Base-by-base conservation (phyloP, 2,797 vertebrate genomes). In the Microcaecilia unicolor region DNA sequence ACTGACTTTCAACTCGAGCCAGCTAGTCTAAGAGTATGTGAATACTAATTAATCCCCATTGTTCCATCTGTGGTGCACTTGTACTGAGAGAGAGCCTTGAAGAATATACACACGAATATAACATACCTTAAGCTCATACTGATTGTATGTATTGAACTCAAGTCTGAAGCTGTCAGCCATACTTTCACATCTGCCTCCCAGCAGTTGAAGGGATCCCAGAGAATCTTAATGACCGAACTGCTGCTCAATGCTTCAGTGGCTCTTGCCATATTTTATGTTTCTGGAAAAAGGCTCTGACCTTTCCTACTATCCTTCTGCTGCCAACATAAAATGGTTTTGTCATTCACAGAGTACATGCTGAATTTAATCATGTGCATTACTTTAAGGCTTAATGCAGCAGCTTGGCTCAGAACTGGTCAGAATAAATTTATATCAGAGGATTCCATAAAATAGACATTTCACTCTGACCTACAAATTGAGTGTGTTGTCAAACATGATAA, bases 51-150 rank as follows among this genome's bases (percentile, higher is more conserved):
- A 51, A 56, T 48, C 28, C 51, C 38, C 31, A 48, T 48, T 15
- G 30, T 55, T 1, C 3, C 41, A 20, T 46, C 18, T 25, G 18
- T 12, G 33, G 29, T 37, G 41, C 26, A 52, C 48, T 57, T 56
- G 28, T 28, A 25, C 39, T 40, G 54, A 41, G 39, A 60, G 64
- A 59, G 48, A 56, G 47, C 28, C 47, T 59, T 21, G 47, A 57
- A 13, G 17, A 47, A 18, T 24, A 47, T 42, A 57, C 55, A 28
- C 48, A 60, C 60, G 48, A 74, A 68, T n/a, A n/a, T 58, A 57
- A 60, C 48, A 55, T 28, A 18, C 15, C 37, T 39, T 35, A 18
- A 41, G 38, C 30, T 53, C 45, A 21, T 28, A 0, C 47, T 34
- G 64, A 51, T 59, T 46, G 40, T 15, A 23, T 39, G 19, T 24